Percentiles rank a stretch among this genome's conserved stretches.
These are phyloP conservation scores for Lathronympha strigana DNA, from an alignment of 2,888 invertebrate genomes.

Conservation along the genomic window DNA sequence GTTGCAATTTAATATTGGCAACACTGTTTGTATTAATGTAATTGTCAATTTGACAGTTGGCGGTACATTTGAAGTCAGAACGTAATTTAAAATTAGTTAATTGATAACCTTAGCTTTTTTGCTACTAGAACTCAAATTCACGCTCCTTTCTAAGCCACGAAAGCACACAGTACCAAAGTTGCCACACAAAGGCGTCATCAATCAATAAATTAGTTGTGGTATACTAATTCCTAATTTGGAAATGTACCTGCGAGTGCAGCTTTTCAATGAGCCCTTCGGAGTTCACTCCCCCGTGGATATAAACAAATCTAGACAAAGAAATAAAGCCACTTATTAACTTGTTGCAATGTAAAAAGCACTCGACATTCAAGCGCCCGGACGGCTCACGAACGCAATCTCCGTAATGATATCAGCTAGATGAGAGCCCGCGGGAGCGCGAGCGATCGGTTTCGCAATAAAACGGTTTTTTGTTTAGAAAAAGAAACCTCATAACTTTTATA, in stretches of 20 bases:
- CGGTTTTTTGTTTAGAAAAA: conserved; percentile 18
- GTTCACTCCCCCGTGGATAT: neutral
- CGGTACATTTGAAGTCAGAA: no score
- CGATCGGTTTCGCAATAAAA: conserved; percentile 25
- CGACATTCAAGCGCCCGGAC: conserved; percentile 11
- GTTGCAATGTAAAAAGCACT: conserved; percentile 20
- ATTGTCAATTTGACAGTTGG: no score
- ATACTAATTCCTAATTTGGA: neutral
- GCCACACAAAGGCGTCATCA: neutral
- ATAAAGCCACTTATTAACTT: conserved; percentile 24
- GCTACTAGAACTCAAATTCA: no score
- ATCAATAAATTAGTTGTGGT: neutral
- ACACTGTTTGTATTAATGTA: no score
- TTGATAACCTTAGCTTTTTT: no score
- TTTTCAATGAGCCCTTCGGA: neutral
- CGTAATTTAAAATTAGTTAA: no score
- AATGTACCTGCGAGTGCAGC: neutral
- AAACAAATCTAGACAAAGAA: neutral
- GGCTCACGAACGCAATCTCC: conserved; percentile 22
- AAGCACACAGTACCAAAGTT: neutral
- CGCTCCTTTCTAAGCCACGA: neutral
- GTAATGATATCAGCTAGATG: conserved; percentile 31
- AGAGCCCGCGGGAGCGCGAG: conserved; percentile 13
- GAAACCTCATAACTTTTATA: conserved; percentile 33
- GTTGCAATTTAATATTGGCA: no score